Percentiles rank a stretch among this genome's conserved stretches.
Conservation (phyloP, 2,113 vertebrate genomes). For the Echinops telfairi region DNA sequence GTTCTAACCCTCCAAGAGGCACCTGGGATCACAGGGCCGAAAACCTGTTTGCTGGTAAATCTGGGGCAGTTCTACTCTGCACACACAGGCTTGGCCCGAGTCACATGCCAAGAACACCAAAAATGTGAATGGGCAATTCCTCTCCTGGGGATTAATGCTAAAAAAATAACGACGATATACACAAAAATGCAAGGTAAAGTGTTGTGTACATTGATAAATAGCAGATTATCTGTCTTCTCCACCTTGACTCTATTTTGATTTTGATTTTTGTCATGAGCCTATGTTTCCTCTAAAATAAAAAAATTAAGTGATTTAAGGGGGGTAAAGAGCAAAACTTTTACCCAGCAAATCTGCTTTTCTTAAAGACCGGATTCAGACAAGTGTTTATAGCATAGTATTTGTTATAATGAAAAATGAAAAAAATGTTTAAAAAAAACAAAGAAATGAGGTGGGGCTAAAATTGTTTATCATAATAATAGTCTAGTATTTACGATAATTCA, state of each 20-base stretch:
- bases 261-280: slow-evolving; percentile 1
- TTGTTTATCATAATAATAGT: not conserved
- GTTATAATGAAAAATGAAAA: slow-evolving; percentile 17
- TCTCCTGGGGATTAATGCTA: slow-evolving; percentile 27
- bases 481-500: not conserved
- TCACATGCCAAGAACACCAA: not conserved
- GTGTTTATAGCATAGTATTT: not conserved
- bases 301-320: slow-evolving; percentile 37
- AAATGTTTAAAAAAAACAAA: too few species aligned
- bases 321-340: slow-evolving; percentile 60
- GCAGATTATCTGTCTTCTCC: not conserved
- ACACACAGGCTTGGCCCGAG: not conserved
- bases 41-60: not conserved
- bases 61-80: not conserved
- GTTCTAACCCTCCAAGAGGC: not conserved
- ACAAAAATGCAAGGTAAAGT: not conserved
- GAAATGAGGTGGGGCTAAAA: not conserved
- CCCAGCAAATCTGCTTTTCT: slow-evolving; percentile 51
- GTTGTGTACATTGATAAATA: not conserved
- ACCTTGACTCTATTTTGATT: slow-evolving; percentile 10
- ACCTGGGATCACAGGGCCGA: not conserved
- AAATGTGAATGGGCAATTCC: slow-evolving; percentile 25
- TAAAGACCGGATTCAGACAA: slow-evolving; percentile 44
- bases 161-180: slow-evolving; percentile 21
- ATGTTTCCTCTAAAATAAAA: slow-evolving; percentile 61